A percentile compares a stretch with the other conserved stretches of the same genome.
Evolutionary conservation across 2,888 invertebrate genomes (phyloP).

Genomic region (Trichogramma dendrolimi): DNA sequence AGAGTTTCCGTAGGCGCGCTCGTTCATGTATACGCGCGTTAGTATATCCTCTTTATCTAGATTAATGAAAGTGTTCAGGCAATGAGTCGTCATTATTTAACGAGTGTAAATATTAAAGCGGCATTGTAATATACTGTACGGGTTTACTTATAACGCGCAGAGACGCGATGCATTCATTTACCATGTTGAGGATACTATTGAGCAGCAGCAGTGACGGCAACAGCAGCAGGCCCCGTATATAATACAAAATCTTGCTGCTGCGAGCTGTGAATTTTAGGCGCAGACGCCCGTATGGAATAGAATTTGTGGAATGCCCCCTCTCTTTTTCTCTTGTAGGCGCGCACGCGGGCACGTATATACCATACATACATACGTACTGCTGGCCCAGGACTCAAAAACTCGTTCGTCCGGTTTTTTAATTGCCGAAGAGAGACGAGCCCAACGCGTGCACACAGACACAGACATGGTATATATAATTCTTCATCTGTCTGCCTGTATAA

Average conservation of each 20-base stretch:
- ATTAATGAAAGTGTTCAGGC: no score
- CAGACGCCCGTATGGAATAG: slow-evolving; percentile 31
- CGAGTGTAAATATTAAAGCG: background rate
- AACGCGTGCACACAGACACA: slow-evolving; percentile 23
- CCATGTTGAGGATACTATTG: background rate
- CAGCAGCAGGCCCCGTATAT: no score
- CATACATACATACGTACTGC: no score
- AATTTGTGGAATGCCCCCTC: slow-evolving; percentile 50
- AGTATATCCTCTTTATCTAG: no score
- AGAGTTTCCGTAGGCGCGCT: no score
- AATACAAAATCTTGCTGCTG: slow-evolving; percentile 18
- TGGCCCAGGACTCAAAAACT: slow-evolving; percentile 34
- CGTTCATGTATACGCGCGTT: no score
- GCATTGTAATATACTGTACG: background rate
- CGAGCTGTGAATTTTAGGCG: slow-evolving; percentile 46
- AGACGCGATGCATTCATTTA: background rate
- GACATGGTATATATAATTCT: no score
- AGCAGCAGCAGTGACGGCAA: no score
- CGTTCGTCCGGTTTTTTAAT: slow-evolving; percentile 51
- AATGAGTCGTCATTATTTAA: background rate
- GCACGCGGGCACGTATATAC: slow-evolving; percentile 14
- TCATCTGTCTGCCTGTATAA: no score
- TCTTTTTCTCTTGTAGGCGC: slow-evolving; percentile 30
- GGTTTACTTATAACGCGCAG: background rate
- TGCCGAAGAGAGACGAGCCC: slow-evolving; percentile 48